These are phyloP conservation scores for Avahi laniger DNA, from an alignment of 2,797 vertebrate genomes.

Conservation along the genomic window DNA sequence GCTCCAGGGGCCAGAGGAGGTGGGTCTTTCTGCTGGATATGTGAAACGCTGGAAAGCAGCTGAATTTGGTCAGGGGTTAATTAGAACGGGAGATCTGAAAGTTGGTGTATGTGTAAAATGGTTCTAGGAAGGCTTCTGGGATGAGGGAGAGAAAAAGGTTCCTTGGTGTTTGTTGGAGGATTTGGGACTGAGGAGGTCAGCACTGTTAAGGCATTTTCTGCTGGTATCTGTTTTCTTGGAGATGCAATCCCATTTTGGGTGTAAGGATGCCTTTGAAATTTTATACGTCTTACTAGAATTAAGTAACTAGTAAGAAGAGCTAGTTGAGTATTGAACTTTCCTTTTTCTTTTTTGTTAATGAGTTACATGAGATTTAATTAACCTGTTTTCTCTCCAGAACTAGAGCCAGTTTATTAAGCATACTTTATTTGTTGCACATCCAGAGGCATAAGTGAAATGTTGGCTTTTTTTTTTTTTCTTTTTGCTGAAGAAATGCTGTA, in stretches of 20 bases:
- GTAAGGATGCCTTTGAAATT: neutral
- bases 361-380: constrained; percentile 52
- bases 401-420: constrained; percentile 11
- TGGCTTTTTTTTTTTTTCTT: accelerated
- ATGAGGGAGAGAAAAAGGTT: neutral
- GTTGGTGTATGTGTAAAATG: neutral
- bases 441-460: constrained; percentile 14
- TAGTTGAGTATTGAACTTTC: constrained; percentile 38
- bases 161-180: neutral
- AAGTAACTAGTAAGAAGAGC: neutral
- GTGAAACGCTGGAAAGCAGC: neutral
- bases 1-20: neutral
- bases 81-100: neutral
- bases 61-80: neutral
- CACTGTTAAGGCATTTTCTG: neutral
- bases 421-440: constrained; percentile 18
- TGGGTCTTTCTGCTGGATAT: neutral
- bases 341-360: constrained; percentile 10
- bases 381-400: neutral
- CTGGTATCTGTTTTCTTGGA: neutral
- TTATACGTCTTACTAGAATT: constrained; percentile 25
- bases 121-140: neutral
- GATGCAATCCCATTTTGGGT: neutral
- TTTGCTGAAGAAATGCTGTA: neutral
- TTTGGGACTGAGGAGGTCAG: neutral